Percentiles rank a stretch among this genome's conserved stretches.
These are phyloP conservation scores for Aramus guarauna DNA, from an alignment of 2,113 vertebrate genomes.

Conservation along the genomic window DNA sequence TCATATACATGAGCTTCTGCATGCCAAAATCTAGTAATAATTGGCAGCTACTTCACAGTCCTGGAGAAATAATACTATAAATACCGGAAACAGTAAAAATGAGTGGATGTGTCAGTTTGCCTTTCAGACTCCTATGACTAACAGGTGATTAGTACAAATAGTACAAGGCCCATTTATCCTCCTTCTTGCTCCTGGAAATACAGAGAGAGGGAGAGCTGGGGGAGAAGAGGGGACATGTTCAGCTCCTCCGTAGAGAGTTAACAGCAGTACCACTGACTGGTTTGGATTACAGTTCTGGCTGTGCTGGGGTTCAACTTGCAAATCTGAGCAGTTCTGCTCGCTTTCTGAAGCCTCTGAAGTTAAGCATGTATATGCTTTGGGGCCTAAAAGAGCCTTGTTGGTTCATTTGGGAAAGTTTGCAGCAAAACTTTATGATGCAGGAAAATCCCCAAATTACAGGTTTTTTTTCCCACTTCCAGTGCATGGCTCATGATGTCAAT, in stretches of 20 bases:
- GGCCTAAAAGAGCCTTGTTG: neutral
- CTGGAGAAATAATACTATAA: conserved; percentile 18
- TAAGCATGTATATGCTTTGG: neutral
- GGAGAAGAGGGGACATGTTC: neutral
- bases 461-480: neutral
- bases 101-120: conserved; percentile 21
- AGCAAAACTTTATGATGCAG: neutral
- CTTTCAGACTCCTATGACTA: conserved; percentile 27
- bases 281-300: neutral
- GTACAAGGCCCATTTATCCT: neutral
- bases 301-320: neutral
- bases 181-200: neutral
- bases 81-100: conserved; percentile 11
- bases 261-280: accelerated
- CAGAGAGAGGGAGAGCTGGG: neutral
- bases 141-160: neutral
- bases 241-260: neutral
- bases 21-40: conserved; percentile 31
- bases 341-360: neutral
- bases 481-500: accelerated
- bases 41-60: conserved; percentile 26
- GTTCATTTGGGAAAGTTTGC: neutral
- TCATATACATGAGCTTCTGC: conserved; percentile 19
- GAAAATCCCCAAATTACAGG: neutral
- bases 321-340: neutral